These are phyloP conservation scores for Genyomyrus donnyi DNA, from an alignment of 2,113 vertebrate genomes.

Conservation along the genomic window DNA sequence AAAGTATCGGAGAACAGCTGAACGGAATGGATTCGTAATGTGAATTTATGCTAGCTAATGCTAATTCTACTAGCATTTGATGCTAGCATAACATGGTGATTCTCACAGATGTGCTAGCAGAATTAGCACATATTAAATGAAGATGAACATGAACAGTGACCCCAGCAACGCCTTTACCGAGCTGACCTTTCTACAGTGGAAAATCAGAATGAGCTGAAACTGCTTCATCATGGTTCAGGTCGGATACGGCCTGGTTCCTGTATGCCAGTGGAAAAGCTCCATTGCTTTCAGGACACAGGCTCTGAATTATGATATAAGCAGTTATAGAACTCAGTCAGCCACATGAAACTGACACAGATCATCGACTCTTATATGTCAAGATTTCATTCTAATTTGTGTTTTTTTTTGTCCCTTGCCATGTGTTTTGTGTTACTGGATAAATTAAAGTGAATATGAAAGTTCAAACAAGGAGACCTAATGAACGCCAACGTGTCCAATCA, in stretches of 20 bases:
- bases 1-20: not conserved
- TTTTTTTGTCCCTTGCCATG: not conserved
- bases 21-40: not conserved
- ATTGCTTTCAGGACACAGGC: not conserved
- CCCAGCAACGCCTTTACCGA: not conserved
- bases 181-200: not conserved
- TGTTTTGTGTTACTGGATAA: not conserved
- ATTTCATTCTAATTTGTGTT: not conserved
- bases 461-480: too few species aligned
- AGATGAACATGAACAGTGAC: not conserved
- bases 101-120: not conserved
- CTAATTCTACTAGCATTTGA: not conserved
- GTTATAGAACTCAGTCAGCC: not conserved
- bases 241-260: not conserved
- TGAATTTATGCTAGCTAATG: not conserved
- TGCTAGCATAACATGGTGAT: not conserved
- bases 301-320: not conserved
- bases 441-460: too few species aligned
- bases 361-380: not conserved
- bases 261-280: not conserved
- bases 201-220: not conserved
- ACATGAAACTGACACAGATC: not conserved
- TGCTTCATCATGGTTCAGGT: not conserved
- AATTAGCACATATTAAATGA: not conserved
- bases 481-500: too few species aligned